Evolutionary conservation across 2,113 vertebrate genomes (phyloP), one percentile per base, ranked within the genome.

Genomic region (Strix aluco): DNA sequence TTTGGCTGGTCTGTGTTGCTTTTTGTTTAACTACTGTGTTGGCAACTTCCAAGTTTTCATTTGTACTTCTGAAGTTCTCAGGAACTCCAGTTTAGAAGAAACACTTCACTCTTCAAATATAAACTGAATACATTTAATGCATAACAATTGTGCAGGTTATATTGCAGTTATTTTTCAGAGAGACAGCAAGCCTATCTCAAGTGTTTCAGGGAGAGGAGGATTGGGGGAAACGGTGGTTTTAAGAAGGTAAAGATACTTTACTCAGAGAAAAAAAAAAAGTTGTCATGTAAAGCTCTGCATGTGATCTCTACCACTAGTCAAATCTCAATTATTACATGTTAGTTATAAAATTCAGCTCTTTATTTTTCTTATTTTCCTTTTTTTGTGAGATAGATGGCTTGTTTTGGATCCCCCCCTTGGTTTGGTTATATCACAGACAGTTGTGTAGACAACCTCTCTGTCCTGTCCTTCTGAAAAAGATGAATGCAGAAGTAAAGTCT

Each of bases 401-500:
- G 18, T 42, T 70, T 74, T 66, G 25, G 47, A 17, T 93, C 77
- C 32, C 40, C 6, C 8, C 25, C 8, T 16, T 34, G 30, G 40
- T 78, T 86, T 90, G 34, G 55, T 82, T 86, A 36, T 44, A 14
- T 61, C 9, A 3, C 40, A 78, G 62, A 70, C 66, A 36, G 0
- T 36, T 86, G 54, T n/a, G 55, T 88, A 75, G 89, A 30, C 2
- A 2, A 44, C 26, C 2, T 54, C 20, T 85, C 59, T 81, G 27
- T 70, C 84, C 84, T 13, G 21, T 81, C 88, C 93, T 46, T 17
- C 44, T 46, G 92, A 44, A 67, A 85, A 81, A 90, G 88, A 57
- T 69, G 19, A 26, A 55, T 84, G 49, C 65, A 69, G 77, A 75
- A 81, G 52, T 69, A 17, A 81, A 91, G 73, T 89, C 69, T 93